phyloP scores from a whole-genome alignment of 2,113 vertebrate genomes.

The Muntiacus reevesi region DNA sequence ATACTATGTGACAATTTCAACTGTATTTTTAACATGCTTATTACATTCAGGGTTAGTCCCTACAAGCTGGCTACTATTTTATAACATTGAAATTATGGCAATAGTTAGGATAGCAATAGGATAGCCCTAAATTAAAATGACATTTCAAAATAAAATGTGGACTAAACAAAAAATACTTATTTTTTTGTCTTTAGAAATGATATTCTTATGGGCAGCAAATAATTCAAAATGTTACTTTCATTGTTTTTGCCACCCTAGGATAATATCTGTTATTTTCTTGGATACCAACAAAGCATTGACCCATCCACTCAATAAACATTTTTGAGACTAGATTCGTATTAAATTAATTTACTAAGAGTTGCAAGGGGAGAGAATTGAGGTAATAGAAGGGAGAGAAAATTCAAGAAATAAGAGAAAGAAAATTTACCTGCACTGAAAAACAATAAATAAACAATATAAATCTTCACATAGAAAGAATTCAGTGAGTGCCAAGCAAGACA shows the following conservation, averaged over 20 bases:
- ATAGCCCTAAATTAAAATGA: neutral
- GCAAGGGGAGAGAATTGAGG: neutral
- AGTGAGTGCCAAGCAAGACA: neutral
- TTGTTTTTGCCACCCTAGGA: neutral
- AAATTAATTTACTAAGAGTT: neutral
- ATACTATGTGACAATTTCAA: neutral
- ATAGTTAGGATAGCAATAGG: neutral
- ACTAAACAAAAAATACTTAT: conserved; percentile 5
- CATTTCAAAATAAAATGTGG: neutral
- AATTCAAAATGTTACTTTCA: neutral
- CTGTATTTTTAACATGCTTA: neutral
- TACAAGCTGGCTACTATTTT: neutral
- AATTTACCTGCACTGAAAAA: neutral
- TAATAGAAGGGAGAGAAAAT: neutral
- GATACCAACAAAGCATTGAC: neutral
- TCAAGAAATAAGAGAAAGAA: neutral
- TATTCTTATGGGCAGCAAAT: neutral
- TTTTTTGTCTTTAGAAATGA: conserved; percentile 3
- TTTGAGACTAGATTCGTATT: neutral
- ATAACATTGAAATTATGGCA: neutral
- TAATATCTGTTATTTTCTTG: neutral
- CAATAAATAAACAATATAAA: neutral
- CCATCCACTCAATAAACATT: neutral
- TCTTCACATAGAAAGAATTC: neutral
- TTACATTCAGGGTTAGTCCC: neutral